These are phyloP conservation scores for Bufo gargarizans DNA, from an alignment of 2,113 vertebrate genomes.

Conservation along the genomic window DNA sequence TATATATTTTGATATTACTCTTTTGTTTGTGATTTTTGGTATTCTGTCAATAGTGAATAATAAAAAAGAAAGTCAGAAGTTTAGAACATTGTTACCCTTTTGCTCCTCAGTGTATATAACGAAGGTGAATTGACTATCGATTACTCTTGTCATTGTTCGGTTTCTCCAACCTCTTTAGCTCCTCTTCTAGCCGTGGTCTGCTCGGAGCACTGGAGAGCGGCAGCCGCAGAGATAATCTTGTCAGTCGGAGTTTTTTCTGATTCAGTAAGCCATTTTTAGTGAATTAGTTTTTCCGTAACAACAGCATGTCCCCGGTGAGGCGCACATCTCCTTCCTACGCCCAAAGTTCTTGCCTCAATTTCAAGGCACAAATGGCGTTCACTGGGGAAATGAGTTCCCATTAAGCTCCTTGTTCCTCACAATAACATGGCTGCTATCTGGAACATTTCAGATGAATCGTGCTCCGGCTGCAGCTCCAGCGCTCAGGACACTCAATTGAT, in stretches of 20 bases:
- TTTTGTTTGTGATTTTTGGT: no score
- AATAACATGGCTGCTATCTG: slow-evolving; percentile 36
- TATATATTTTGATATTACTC: no score
- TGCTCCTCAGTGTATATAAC: no score
- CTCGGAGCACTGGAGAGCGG: not conserved
- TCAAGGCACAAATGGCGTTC: slow-evolving; percentile 59
- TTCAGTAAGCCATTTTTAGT: slow-evolving; percentile 64
- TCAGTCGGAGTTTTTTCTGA: slow-evolving; percentile 62
- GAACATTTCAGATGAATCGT: not conserved
- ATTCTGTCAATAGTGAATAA: no score
- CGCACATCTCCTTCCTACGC: slow-evolving; percentile 52
- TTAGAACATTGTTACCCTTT: no score
- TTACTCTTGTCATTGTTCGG: not conserved
- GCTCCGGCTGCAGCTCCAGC: slow-evolving; percentile 2
- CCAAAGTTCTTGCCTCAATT: slow-evolving; percentile 56
- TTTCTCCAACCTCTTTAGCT: not conserved
- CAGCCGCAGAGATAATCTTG: not conserved
- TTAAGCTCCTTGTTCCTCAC: slow-evolving; percentile 59
- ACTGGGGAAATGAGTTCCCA: slow-evolving; percentile 60
- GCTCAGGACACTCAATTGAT: slow-evolving; percentile 8
- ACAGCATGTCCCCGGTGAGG: slow-evolving; percentile 61
- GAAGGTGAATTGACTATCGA: not conserved
- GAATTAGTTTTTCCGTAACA: slow-evolving; percentile 65
- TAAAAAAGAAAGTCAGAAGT: no score
- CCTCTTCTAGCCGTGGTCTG: not conserved